Conservation (phyloP, 2,888 invertebrate genomes). For the Galeopsomyia nigrocyanea region DNA sequence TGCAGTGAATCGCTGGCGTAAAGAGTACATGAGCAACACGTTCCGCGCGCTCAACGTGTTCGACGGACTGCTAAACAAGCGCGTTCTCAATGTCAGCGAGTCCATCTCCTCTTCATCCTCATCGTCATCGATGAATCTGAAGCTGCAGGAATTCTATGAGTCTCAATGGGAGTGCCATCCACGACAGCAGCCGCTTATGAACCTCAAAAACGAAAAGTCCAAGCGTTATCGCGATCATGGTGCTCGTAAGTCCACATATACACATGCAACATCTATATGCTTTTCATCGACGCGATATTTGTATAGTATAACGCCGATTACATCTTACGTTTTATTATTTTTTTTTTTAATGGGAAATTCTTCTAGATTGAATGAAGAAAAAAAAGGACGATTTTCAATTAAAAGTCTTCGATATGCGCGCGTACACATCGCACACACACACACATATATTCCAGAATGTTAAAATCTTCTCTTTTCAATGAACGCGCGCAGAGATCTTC, state of each 20-base stretch:
- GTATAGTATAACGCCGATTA: too few relatives aligned
- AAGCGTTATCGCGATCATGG: conserved; percentile 46
- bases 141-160: conserved; percentile 18
- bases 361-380: too few relatives aligned
- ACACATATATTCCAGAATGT: too few relatives aligned
- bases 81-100: conserved; percentile 49
- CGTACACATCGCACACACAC: too few relatives aligned
- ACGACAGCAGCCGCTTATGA: conserved; percentile 44
- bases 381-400: too few relatives aligned
- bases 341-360: conserved; percentile 8
- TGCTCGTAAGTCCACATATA: conserved; percentile 32
- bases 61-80: conserved; percentile 41
- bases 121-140: neutral
- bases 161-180: conserved; percentile 45
- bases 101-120: conserved; percentile 10
- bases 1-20: conserved; percentile 48
- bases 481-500: conserved; percentile 43
- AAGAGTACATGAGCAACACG: conserved; percentile 48
- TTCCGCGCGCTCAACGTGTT: conserved; percentile 47
- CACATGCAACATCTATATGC: neutral
- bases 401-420: too few relatives aligned
- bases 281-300: too few relatives aligned
- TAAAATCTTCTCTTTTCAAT: too few relatives aligned
- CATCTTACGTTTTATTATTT: neutral
- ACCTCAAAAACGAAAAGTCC: conserved; percentile 36